phyloP scores from a whole-genome alignment of 2,797 vertebrate species.

The Acanthis flammea region DNA sequence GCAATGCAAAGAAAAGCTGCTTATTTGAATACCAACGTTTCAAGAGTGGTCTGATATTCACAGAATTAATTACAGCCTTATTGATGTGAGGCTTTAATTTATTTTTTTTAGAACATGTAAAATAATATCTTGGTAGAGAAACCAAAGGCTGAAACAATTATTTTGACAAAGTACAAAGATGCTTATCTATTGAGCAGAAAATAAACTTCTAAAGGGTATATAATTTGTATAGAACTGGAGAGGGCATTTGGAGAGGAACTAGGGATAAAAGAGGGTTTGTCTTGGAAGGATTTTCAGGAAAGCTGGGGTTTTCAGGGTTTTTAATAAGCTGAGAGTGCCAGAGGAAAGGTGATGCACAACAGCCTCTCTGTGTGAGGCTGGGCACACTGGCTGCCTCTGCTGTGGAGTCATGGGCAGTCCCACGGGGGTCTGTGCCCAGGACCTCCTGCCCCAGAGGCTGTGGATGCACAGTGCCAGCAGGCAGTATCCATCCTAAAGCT shows the following conservation, averaged over 20 bases:
- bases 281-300: background rate
- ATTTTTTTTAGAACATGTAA: background rate
- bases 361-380: background rate
- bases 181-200: background rate
- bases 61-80: background rate
- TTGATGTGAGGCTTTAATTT: background rate
- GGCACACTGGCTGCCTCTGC: background rate
- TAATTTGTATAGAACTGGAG: background rate
- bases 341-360: background rate
- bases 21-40: background rate
- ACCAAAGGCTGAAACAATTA: background rate
- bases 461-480: fast-evolving
- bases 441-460: background rate
- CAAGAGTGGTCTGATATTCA: background rate
- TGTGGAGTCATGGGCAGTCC: background rate
- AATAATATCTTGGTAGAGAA: background rate
- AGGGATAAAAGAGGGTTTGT: background rate
- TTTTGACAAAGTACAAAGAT: fast-evolving
- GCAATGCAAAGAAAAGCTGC: background rate
- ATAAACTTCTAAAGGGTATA: background rate
- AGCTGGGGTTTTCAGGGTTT: background rate
- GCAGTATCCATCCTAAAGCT: background rate
- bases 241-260: background rate
- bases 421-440: fast-evolving
- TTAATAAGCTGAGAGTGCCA: background rate